Conservation (phyloP, 2,113 vertebrate genomes). For the Tupaia tana region DNA sequence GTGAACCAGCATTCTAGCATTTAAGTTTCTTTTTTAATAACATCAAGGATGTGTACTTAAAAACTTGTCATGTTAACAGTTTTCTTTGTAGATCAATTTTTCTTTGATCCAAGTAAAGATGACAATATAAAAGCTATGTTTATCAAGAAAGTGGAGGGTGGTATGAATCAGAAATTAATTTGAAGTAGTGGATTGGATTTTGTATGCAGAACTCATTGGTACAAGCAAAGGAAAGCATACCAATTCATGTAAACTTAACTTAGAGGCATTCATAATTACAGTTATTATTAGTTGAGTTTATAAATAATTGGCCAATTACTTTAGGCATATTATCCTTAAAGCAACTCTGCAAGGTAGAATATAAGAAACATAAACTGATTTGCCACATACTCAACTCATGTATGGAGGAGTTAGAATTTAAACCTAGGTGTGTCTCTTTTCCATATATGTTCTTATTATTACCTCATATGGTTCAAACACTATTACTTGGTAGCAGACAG, state of each 20-base stretch:
- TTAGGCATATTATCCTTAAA: not conserved
- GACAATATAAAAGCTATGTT: not conserved
- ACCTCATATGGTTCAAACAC: not conserved
- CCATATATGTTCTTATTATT: not conserved
- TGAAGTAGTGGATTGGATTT: not conserved
- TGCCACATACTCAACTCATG: not conserved
- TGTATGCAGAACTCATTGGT: not conserved
- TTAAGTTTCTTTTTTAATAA: not conserved
- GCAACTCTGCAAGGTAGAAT: not conserved
- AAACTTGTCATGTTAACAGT: not conserved
- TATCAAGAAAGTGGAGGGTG: not conserved
- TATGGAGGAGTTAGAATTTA: not conserved
- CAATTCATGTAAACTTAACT: not conserved
- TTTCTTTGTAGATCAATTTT: conserved; percentile 32
- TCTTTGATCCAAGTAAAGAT: not conserved
- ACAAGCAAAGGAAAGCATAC: not conserved
- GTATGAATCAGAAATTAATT: not conserved
- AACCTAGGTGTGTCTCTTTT: not conserved
- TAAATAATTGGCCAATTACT: not conserved
- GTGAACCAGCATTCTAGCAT: not conserved
- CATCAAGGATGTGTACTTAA: not conserved
- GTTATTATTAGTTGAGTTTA: not conserved
- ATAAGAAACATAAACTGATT: not conserved
- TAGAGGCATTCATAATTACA: not conserved
- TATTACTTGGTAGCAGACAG: not conserved